Percentiles rank a stretch among this genome's conserved stretches.
These are phyloP conservation scores for Propithecus perrieri DNA, from an alignment of 2,797 vertebrate genomes.

Conservation along the genomic window DNA sequence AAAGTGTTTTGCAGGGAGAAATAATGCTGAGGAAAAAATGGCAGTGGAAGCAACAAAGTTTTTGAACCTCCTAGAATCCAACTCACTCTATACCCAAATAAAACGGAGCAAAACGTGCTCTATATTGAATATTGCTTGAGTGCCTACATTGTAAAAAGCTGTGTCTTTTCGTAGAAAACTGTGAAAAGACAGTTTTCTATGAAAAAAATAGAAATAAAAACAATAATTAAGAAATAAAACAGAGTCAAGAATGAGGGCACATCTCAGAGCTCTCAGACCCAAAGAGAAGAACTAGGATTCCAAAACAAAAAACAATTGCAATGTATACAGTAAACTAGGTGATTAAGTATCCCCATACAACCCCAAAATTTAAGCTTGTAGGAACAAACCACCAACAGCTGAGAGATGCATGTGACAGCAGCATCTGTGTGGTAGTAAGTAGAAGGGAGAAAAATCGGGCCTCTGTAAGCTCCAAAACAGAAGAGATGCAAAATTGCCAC, in stretches of 20 bases:
- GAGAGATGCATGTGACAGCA: not conserved
- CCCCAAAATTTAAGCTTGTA: not conserved
- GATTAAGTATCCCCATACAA: not conserved
- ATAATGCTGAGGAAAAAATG: not conserved
- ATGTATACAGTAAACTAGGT: not conserved
- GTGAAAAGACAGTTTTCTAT: not conserved
- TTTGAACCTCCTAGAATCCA: not conserved
- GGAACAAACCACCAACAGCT: not conserved
- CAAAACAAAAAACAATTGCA: not conserved
- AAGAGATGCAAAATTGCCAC: not conserved
- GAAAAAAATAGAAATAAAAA: slow-evolving; percentile 29
- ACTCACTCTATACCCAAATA: not conserved
- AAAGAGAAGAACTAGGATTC: not conserved
- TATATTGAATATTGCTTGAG: slow-evolving; percentile 37
- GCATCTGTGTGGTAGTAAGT: not conserved
- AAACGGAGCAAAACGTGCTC: not conserved
- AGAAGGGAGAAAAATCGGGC: not conserved
- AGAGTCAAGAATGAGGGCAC: not conserved
- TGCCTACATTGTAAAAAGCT: not conserved
- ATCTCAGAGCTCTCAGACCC: not conserved
- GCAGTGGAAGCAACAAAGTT: not conserved
- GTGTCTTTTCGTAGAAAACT: slow-evolving; percentile 51
- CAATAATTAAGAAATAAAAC: slow-evolving; percentile 56
- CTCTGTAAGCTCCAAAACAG: not conserved
- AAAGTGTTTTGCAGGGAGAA: not conserved